phyloP scores from a whole-genome alignment of 2,113 vertebrate genomes.

The Meriones unguiculatus region DNA sequence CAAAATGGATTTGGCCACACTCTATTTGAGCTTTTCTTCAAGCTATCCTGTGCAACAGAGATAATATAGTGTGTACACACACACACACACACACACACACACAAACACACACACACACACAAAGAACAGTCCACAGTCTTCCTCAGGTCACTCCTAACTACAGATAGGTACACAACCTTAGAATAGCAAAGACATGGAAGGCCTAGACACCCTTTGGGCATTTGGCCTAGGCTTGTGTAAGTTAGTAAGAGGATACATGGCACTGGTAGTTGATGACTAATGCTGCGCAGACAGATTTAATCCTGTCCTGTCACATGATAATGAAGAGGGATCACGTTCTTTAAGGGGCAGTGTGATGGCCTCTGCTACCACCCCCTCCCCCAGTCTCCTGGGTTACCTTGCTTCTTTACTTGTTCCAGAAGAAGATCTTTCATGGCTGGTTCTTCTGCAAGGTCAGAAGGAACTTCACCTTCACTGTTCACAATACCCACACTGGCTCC shows the following conservation, averaged over 20 bases:
- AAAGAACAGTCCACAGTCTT: not conserved
- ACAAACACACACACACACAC: no score
- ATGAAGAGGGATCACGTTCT: not conserved
- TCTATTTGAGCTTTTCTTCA: not conserved
- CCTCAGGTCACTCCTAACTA: not conserved
- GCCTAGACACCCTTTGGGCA: not conserved
- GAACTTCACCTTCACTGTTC: constrained; percentile 96
- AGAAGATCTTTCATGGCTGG: constrained; percentile 95
- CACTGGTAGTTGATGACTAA: not conserved
- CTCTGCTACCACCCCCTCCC: not conserved
- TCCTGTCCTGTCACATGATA: not conserved
- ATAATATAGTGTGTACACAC: not conserved
- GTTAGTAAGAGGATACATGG: not conserved
- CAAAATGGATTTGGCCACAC: not conserved
- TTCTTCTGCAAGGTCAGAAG: constrained; percentile 95
- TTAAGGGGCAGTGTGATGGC: not conserved
- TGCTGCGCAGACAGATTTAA: not conserved
- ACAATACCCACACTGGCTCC: constrained; percentile 93
- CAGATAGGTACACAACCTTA: not conserved
- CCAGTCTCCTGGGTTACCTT: constrained; percentile 83
- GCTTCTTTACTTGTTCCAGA: constrained; percentile 91
- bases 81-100: no score
- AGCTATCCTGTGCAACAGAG: not conserved
- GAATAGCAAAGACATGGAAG: not conserved
- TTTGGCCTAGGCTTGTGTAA: not conserved